Evolutionary conservation across 2,888 invertebrate genomes (phyloP), one percentile per base, ranked within the genome.

Genomic region (Boloria euphrosyne): DNA sequence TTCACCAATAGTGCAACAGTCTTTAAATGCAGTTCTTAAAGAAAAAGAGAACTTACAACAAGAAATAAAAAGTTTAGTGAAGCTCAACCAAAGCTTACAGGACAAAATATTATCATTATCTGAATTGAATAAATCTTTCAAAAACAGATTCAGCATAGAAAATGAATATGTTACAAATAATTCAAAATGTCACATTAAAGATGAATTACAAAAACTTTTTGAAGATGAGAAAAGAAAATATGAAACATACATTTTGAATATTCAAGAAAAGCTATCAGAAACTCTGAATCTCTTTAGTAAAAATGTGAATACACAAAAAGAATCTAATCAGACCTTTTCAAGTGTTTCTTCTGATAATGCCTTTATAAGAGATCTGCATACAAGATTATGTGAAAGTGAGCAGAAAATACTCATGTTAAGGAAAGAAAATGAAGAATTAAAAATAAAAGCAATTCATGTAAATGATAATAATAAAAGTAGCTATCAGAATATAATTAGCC

Each of bases 11-110:
- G 66, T 76, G 31, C 85, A 85, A 67, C 82, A 86, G 69, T 79
- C 82, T 18, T 74, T 88, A 46, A 81, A 78, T 69, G 63, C 75
- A 58, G 75, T 81, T 52, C 71, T 80, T 53, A 86, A 85, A 80
- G 81, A 87, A 81, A 93, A 91, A 78, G 85, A 89, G 54, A 80
- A 85, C 72, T 77, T 94, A 44, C 82, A 87, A 65, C 80, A 80
- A 62, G 90, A 93, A 75, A 89, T 93, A 61, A 92, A 88, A 73
- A 90, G 90, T 70, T 78, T 93, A 47, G 81, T 87, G 58, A 91
- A 90, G 17, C 87, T 93, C 52, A 89, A 93, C 72, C 86, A 84
- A 73, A 88, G 86, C 73, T 81, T 94, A 70, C 93, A 93, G 73
- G 85, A 90, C 27, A 89, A 90, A 79, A 82, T 89, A 55, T 50